Evolutionary conservation across 2,113 vertebrate species (phyloP).

Genomic region (Cyanistes caeruleus): DNA sequence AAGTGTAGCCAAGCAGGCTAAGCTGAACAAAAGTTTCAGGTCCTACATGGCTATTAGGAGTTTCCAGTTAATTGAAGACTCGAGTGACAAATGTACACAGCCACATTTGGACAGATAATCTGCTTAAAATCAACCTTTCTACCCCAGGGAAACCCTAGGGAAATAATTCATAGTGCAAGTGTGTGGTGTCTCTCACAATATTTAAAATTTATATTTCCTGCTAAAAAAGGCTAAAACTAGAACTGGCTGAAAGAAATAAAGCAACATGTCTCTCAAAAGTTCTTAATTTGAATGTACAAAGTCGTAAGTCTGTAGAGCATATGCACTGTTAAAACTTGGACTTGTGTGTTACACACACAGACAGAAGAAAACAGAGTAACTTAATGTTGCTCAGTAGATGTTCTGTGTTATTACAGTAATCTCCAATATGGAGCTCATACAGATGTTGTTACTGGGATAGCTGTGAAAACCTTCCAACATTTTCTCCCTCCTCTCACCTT

Average conservation of each 20-base stretch:
- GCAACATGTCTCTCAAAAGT: not conserved
- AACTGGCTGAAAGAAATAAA: not conserved
- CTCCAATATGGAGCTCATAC: not conserved
- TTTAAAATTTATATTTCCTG: not conserved
- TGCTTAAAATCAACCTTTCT: not conserved
- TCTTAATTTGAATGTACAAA: not conserved
- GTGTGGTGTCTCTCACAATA: not conserved
- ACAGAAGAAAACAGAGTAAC: not conserved
- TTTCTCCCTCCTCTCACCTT: not conserved
- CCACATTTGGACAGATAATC: not conserved
- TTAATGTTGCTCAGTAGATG: not conserved
- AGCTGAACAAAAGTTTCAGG: not conserved
- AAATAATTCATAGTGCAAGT: not conserved
- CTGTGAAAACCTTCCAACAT: not conserved
- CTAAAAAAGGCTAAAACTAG: not conserved
- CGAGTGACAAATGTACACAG: not conserved
- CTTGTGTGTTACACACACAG: not conserved
- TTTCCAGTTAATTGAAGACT: constrained; percentile 30
- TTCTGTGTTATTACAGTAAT: not conserved
- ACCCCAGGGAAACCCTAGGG: not conserved
- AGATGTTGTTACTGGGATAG: not conserved
- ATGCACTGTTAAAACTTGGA: not conserved
- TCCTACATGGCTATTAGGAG: not conserved
- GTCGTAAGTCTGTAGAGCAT: not conserved
- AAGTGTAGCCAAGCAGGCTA: not conserved